These are phyloP conservation scores for Thera britannica DNA, from an alignment of 2,888 invertebrate genomes.

Conservation along the genomic window DNA sequence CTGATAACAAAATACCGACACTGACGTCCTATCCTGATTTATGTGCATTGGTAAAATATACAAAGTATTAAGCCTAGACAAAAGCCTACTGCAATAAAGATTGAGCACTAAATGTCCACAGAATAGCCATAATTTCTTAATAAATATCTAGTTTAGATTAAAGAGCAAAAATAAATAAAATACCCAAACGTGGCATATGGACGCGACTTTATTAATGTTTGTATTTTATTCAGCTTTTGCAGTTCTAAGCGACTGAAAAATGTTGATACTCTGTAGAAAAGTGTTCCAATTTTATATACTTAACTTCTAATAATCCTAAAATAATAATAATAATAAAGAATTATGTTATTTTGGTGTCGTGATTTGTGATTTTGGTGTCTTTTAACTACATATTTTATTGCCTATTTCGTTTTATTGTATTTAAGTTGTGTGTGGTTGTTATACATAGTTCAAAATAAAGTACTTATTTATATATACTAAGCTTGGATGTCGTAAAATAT, in stretches of 20 bases:
- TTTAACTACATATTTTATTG: slow-evolving; percentile 18
- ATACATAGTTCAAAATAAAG: slow-evolving; percentile 13
- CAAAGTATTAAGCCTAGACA: too few relatives aligned
- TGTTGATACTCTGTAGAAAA: slow-evolving; percentile 46
- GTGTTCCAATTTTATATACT: slow-evolving; percentile 40
- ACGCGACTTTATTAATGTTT: background rate
- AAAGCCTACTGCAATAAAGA: too few relatives aligned
- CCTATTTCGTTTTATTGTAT: slow-evolving; percentile 7
- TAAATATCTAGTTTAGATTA: background rate
- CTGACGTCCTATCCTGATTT: too few relatives aligned
- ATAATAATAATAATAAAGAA: slow-evolving; percentile 2
- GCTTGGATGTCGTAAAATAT: slow-evolving; percentile 19
- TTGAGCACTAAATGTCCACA: background rate
- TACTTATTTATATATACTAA: slow-evolving; percentile 17
- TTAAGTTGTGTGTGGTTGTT: slow-evolving; percentile 22
- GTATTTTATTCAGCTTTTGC: background rate
- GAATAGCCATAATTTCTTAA: background rate
- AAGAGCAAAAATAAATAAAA: background rate
- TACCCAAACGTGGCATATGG: background rate
- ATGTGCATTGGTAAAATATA: too few relatives aligned
- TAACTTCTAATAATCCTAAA: background rate
- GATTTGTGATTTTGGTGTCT: slow-evolving; percentile 27
- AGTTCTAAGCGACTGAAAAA: slow-evolving; percentile 19
- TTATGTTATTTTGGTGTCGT: slow-evolving; percentile 35
- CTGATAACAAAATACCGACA: too few relatives aligned